phyloP scores from a whole-genome alignment of 1,140 invertebrate species.

The Ladona fulva region DNA sequence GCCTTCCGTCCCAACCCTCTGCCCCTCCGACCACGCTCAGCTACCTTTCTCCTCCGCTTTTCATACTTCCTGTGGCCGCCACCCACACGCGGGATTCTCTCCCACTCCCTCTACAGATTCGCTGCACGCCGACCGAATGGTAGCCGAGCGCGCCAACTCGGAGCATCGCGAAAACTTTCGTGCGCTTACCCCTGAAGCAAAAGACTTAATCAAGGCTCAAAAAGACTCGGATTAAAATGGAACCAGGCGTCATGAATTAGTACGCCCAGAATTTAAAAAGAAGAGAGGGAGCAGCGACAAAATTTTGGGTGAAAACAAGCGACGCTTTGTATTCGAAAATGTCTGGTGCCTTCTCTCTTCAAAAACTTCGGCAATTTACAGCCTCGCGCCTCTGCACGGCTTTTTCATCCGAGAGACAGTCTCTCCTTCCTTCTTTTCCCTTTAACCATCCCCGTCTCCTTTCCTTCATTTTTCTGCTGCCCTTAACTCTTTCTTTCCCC shows the following conservation, averaged over 20 bases:
- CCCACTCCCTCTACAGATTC: background rate
- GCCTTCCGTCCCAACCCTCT: background rate
- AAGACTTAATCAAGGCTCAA: background rate
- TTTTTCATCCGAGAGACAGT: background rate
- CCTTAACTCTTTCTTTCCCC: too few relatives aligned
- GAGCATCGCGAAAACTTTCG: background rate
- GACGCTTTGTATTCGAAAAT: background rate
- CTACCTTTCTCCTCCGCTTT: background rate
- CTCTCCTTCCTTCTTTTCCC: background rate
- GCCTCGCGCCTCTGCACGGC: background rate
- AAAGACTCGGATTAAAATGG: conserved; percentile 6
- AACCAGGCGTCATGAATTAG: background rate
- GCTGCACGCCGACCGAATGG: background rate
- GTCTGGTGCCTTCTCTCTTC: background rate
- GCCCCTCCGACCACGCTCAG: background rate
- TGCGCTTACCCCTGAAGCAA: background rate
- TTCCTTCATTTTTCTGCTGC: background rate
- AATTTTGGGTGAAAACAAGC: background rate
- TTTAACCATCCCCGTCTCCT: background rate
- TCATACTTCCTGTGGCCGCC: background rate
- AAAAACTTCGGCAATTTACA: background rate
- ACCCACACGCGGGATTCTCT: background rate
- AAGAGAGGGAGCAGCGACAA: background rate
- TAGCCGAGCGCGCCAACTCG: background rate
- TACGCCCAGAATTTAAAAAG: background rate